A percentile compares a stretch with the other conserved stretches of the same genome.
Evolutionary conservation across 2,888 invertebrate species (phyloP).

Genomic region (Cheilosia vernalis): DNA sequence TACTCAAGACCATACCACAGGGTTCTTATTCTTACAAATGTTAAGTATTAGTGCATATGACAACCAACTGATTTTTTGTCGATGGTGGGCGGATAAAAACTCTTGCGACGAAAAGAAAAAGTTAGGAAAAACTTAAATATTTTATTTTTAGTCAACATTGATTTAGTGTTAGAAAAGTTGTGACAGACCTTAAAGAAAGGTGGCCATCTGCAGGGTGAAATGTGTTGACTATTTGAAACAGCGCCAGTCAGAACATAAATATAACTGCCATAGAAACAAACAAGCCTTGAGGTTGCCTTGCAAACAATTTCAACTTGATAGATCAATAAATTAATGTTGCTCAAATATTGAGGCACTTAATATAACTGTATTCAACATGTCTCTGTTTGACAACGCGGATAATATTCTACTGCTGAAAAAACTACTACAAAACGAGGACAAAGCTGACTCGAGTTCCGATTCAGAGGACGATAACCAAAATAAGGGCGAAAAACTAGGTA

Average conservation of each 20-base stretch:
- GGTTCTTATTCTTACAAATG: too few relatives aligned
- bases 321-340: constrained; percentile 18
- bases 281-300: constrained; percentile 15
- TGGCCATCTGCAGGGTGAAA: too few relatives aligned
- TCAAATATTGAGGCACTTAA: neutral
- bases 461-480: constrained; percentile 78
- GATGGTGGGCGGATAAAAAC: too few relatives aligned
- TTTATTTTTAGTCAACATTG: too few relatives aligned
- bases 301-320: constrained; percentile 12
- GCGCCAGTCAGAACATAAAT: neutral
- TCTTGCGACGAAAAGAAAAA: too few relatives aligned
- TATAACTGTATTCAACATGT: constrained; percentile 76
- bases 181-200: too few relatives aligned
- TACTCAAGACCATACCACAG: too few relatives aligned
- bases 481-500: constrained; percentile 77
- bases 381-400: constrained; percentile 80
- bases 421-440: constrained; percentile 79
- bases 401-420: constrained; percentile 79
- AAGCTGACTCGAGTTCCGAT: constrained; percentile 79
- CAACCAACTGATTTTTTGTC: too few relatives aligned
- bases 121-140: too few relatives aligned
- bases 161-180: too few relatives aligned
- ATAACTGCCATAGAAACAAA: constrained; percentile 10
- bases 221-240: neutral
- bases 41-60: too few relatives aligned